Evolutionary conservation across 1,140 invertebrate species (phyloP).

Genomic region (Gryllus bimaculatus): DNA sequence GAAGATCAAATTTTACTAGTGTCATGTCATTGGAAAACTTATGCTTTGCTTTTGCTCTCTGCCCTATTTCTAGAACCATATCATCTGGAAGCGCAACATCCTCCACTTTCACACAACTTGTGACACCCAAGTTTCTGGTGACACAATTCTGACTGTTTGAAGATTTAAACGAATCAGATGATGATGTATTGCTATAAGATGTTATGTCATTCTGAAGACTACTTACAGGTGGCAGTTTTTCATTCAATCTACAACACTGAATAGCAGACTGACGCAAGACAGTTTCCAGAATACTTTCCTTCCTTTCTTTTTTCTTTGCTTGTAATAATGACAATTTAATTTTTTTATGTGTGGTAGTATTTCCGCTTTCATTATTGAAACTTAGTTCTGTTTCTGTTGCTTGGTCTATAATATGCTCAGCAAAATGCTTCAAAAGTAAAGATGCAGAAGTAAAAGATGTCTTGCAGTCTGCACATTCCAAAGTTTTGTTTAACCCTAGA

Average conservation of each 20-base stretch:
- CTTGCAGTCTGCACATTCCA: conserved; percentile 29
- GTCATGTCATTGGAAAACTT: conserved; percentile 15
- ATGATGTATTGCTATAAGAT: not conserved
- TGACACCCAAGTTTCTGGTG: conserved; percentile 8
- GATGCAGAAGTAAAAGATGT: conserved; percentile 29
- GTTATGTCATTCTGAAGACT: not conserved
- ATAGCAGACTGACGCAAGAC: conserved; percentile 12
- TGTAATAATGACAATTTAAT: conserved; percentile 16
- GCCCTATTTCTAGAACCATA: conserved; percentile 16
- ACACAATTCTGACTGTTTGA: not conserved
- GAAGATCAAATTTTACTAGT: conserved; percentile 23
- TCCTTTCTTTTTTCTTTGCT: conserved; percentile 12
- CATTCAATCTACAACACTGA: not conserved
- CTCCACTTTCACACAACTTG: not conserved
- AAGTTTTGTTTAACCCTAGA: conserved; percentile 25
- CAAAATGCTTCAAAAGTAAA: conserved; percentile 30
- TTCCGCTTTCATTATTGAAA: conserved; percentile 8
- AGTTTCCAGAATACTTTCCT: conserved; percentile 19
- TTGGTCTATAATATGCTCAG: conserved; percentile 24
- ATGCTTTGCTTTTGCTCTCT: conserved; percentile 14
- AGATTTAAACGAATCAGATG: not conserved
- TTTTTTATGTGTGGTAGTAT: conserved; percentile 15
- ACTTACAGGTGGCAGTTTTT: not conserved
- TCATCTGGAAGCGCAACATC: not conserved
- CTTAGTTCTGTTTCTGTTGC: conserved; percentile 10